These are phyloP conservation scores for Druon quercuslanigerum DNA, from an alignment of 1,140 invertebrate genomes.

Conservation along the genomic window DNA sequence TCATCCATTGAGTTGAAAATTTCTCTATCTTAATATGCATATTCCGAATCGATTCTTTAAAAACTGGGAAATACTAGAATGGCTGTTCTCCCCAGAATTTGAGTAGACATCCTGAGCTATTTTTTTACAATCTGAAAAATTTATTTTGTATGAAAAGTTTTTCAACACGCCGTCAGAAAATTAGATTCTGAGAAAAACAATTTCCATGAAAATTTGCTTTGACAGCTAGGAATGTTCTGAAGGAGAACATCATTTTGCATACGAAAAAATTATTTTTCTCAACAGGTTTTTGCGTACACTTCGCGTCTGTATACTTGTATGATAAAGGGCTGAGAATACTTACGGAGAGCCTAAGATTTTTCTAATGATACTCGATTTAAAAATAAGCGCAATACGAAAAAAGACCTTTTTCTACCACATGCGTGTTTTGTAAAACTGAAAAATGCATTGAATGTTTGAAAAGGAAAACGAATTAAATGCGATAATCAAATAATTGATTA, in stretches of 20 bases:
- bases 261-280: slow-evolving; percentile 21
- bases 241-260: background rate
- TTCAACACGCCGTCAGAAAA: background rate
- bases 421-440: slow-evolving; percentile 13
- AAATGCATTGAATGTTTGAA: background rate
- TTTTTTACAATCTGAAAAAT: background rate
- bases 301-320: slow-evolving; percentile 29
- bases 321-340: slow-evolving; percentile 24
- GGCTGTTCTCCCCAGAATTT: too few species aligned
- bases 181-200: slow-evolving; percentile 18
- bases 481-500: background rate
- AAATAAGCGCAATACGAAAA: background rate
- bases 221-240: background rate
- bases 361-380: slow-evolving; percentile 17
- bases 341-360: background rate
- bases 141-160: background rate
- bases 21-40: too few species aligned
- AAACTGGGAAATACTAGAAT: too few species aligned
- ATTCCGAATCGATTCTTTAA: too few species aligned
- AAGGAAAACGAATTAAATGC: background rate
- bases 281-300: slow-evolving; percentile 27
- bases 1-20: too few species aligned
- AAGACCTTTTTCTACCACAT: slow-evolving; percentile 2
- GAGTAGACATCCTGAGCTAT: too few species aligned
- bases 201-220: background rate